Evolutionary conservation across 2,888 invertebrate genomes (phyloP), one percentile per base, ranked within the genome.

Genomic region (Coremacera marginata): DNA sequence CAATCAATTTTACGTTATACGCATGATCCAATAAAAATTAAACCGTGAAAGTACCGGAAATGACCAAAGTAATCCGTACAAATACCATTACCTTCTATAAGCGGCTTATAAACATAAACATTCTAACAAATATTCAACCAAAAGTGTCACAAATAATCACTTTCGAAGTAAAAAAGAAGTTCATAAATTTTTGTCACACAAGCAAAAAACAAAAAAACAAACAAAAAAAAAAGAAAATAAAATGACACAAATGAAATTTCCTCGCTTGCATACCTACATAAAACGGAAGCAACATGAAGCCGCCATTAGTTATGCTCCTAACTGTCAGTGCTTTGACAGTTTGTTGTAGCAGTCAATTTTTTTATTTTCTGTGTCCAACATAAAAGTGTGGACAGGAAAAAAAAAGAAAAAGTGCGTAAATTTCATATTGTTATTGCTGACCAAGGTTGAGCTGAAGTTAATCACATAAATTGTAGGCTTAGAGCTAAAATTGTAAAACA

Each of bases 351-450:
- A n/a, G 44, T n/a, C n/a, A 7, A 68, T 25, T 14, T 68, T 68
- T 68, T 68, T 68, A n/a, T 22, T 22, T 22, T 34, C 5, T n/a
- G 16, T 27, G 63, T 34, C 3, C 57, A 22, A 9, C 2, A 31
- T 8, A 22, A 34, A 31, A 57, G 75, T 57, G 68, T 60, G 70
- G 75, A 75, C 75, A 75, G 37, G 49, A 60, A n/a, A 27, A 60
- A 75, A 68, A 75, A 27, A 60, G 70, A 68, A 75, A 75, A 68
- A 49, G 75, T n/a, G 11, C 60, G 22, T 70, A 75, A 75, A 75
- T 70, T 57, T 8, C 4, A 37, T 34, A 31, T 72, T 51, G 52
- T 62, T 72, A 70, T 72, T 68, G 72, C 49, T 44, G 55, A 16
- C 52, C 49, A 16, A 22, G 4, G 5, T 49, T 49, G 55, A 71